Percentiles rank a stretch among this genome's conserved stretches.
These are phyloP conservation scores for Graptemys geographica DNA, from an alignment of 2,797 vertebrate species.

Conservation along the genomic window DNA sequence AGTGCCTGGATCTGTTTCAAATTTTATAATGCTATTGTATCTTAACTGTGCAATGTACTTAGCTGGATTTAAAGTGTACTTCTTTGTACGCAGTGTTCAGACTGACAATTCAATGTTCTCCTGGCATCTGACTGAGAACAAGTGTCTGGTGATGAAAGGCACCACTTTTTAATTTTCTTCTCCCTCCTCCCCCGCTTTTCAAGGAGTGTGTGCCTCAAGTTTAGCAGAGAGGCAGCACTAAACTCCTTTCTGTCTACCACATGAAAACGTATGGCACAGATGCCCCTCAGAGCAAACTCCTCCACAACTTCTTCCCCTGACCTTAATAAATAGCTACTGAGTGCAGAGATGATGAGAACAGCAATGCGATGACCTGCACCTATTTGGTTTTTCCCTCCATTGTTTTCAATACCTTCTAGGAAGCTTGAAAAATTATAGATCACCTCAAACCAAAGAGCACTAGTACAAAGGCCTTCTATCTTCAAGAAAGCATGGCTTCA, in stretches of 20 bases:
- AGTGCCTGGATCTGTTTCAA: not conserved
- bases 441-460: rapidly evolving
- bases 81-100: not conserved
- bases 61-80: constrained; percentile 9
- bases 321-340: not conserved
- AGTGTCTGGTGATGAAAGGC: not conserved
- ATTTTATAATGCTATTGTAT: not conserved
- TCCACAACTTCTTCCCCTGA: not conserved
- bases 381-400: not conserved
- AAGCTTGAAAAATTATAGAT: not conserved
- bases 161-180: not conserved
- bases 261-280: constrained; percentile 13
- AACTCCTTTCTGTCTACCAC: not conserved
- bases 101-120: constrained; percentile 17
- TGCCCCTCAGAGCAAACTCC: not conserved
- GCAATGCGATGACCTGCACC: not conserved
- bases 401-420: not conserved
- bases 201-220: not conserved
- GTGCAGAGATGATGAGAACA: not conserved
- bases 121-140: not conserved
- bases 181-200: not conserved
- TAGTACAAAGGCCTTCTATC: not conserved
- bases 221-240: not conserved
- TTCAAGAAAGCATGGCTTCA: not conserved
- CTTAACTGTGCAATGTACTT: not conserved